phyloP scores from a whole-genome alignment of 92 coral and sea anemone genomes.

The Siderastrea siderea region DNA sequence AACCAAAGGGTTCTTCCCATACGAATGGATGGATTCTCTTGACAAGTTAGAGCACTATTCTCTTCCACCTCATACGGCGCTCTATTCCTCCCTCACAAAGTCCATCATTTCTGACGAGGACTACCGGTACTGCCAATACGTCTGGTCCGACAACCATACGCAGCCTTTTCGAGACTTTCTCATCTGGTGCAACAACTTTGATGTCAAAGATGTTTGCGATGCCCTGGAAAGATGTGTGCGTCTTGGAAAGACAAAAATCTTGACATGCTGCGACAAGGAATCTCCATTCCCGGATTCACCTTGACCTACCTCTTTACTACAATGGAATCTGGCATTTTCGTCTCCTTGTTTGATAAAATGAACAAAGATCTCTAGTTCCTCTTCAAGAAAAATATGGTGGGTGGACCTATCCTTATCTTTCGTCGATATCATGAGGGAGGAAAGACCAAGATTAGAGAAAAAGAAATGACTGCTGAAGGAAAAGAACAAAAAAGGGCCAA shows the following conservation, averaged over 20 bases:
- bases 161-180: constrained; percentile 30
- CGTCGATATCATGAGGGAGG: constrained; percentile 55
- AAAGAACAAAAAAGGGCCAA: too few species aligned
- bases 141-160: constrained; percentile 39
- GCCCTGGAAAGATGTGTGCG: constrained; percentile 50
- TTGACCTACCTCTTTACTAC: constrained; percentile 47
- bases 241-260: background rate
- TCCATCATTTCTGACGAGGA: constrained; percentile 27
- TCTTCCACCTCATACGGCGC: constrained; percentile 50
- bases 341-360: constrained; percentile 25
- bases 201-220: constrained; percentile 32
- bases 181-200: constrained; percentile 31
- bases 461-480: constrained; percentile 10
- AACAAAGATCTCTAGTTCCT: constrained; percentile 56
- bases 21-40: background rate
- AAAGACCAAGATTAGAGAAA: constrained; percentile 16
- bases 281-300: constrained; percentile 61
- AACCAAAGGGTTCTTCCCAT: too few species aligned
- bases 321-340: background rate
- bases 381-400: constrained; percentile 53
- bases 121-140: constrained; percentile 50
- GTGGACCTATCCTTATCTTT: constrained; percentile 15
- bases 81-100: constrained; percentile 33
- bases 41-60: constrained; percentile 34
- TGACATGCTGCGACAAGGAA: constrained; percentile 52